Percentiles rank a stretch among this genome's conserved stretches.
These are phyloP conservation scores for Sula dactylatra DNA, from an alignment of 2,113 vertebrate species.

Conservation along the genomic window DNA sequence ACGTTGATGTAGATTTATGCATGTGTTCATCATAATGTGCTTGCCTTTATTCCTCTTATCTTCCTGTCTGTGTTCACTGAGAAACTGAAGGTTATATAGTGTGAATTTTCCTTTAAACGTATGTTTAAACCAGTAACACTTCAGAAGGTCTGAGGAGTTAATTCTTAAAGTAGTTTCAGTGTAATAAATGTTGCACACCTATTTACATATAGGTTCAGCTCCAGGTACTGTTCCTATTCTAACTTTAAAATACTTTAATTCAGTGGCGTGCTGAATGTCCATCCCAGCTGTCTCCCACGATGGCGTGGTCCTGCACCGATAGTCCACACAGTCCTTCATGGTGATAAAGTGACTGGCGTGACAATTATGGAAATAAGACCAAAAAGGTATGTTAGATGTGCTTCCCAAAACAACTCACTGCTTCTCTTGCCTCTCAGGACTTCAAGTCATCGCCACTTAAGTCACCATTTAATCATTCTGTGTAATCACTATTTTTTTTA, in stretches of 20 bases:
- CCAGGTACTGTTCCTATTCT: not conserved
- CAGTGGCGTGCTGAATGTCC: conserved; percentile 92
- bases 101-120: not conserved
- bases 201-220: not conserved
- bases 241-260: conserved; percentile 18
- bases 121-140: not conserved
- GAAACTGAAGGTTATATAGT: not conserved
- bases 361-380: conserved; percentile 93
- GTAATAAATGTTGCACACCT: not conserved
- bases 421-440: not conserved
- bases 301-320: conserved; percentile 94
- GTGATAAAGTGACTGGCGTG: conserved; percentile 88
- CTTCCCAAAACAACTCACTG: not conserved
- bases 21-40: not conserved
- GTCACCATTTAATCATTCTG: not conserved
- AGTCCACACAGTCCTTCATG: conserved; percentile 87
- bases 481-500: not conserved
- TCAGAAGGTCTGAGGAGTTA: not conserved
- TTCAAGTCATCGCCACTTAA: not conserved
- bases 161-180: not conserved
- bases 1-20: fast-evolving
- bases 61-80: not conserved
- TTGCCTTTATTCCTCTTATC: not conserved
- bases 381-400: conserved; percentile 75
- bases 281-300: conserved; percentile 91